phyloP scores from a whole-genome alignment of 2,888 invertebrate genomes.

The Conistra vaccinii region DNA sequence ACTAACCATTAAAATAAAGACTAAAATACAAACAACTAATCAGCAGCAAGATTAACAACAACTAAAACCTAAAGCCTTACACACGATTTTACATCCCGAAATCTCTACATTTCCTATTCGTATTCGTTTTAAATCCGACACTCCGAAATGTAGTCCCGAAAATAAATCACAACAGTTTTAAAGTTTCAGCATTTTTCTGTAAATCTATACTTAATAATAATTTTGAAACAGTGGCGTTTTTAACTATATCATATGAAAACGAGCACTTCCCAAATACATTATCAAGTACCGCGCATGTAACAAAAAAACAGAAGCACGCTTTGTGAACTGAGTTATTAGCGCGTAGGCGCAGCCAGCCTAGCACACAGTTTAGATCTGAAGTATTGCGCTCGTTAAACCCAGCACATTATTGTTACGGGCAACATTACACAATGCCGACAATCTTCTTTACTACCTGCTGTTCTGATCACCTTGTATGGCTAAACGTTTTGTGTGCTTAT shows the following conservation, averaged over 20 bases:
- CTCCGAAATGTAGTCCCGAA: conserved; percentile 52
- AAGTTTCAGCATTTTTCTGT: conserved; percentile 1
- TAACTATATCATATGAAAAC: neutral
- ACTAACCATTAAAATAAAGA: neutral
- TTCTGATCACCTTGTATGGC: conserved; percentile 41
- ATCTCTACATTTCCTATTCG: conserved; percentile 26
- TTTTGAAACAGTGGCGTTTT: neutral
- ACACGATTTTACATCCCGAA: conserved; percentile 33
- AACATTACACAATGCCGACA: conserved; percentile 42
- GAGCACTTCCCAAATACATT: neutral
- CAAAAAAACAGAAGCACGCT: conserved; percentile 12
- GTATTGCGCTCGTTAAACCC: conserved; percentile 51
- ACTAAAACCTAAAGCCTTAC: conserved; percentile 45
- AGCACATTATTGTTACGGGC: conserved; percentile 51
- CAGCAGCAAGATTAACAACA: conserved; percentile 30
- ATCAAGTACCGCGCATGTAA: neutral
- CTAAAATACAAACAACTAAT: conserved; percentile 3
- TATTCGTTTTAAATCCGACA: conserved; percentile 58
- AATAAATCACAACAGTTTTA: conserved; percentile 68
- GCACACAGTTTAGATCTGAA: conserved; percentile 34
- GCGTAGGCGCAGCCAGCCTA: conserved; percentile 32
- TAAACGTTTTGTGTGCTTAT: conserved; percentile 28
- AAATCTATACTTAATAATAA: neutral
- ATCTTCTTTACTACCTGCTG: conserved; percentile 23
- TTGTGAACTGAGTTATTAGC: conserved; percentile 34